Evolutionary conservation across 2,113 vertebrate species (phyloP), one percentile per base, ranked within the genome.

Genomic region (Ifrita kowaldi): DNA sequence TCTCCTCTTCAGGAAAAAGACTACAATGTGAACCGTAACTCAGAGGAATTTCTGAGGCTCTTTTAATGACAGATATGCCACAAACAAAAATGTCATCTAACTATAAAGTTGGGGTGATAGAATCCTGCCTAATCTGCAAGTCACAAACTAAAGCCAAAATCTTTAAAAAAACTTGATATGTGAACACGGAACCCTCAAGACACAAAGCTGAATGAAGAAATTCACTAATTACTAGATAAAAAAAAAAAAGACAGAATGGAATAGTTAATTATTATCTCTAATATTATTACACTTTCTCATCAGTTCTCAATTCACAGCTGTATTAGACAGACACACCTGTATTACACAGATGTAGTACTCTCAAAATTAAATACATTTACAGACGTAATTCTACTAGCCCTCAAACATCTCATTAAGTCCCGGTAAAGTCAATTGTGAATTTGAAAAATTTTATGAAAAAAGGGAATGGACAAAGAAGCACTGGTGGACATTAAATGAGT

Each of bases 101-200:
- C 33, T 42, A 52, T 39, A 50, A 90, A 13, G 16, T 33, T 4
- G 1, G 8, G 14, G 11, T 35, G 30, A 69, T 3, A 64, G 20
- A 73, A 76, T 30, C 30, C 39, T 56, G 73, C 32, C 76, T 55
- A 37, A 76, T 28, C 35, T 60, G 37, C 44, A 86, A 59, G 20
- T 59, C 21, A 71, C 26, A 83, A 53, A 22, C 17, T 42, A 63
- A 75, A 14, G 17, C 21, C 33, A 85, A 71, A 76, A 53, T 46
- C 44, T 62, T 84, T 20, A 3, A 4, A 81, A 46, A 24, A 53
- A 24, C 11, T 27, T 0, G 1, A 35, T 39, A 53, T 2, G 4
- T 22, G 52, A 93, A 53, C 57, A 67, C 0, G 0, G 39, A 53
- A 80, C 6, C 16, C 50, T 90, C 35, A 78, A 82, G 41, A 74